Evolutionary conservation across 1,140 invertebrate species (phyloP).

Genomic region (Meloidogyne hapla): DNA sequence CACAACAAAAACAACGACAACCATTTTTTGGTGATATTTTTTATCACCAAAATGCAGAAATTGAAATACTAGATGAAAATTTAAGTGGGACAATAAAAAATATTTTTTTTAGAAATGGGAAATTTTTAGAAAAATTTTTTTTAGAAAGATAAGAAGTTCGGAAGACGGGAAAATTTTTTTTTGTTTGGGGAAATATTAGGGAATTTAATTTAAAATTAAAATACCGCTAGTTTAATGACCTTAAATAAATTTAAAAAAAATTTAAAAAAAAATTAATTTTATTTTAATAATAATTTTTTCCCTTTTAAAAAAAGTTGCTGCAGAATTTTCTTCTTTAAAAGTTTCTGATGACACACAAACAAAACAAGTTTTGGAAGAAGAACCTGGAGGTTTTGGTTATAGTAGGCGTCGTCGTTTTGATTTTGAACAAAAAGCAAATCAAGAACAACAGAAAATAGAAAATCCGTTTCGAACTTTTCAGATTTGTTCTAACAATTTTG

Average conservation of each 20-base stretch:
- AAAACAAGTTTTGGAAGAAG: background rate
- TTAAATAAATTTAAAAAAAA: no score
- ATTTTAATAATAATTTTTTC: background rate
- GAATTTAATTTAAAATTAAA: no score
- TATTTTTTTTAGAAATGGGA: no score
- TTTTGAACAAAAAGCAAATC: background rate
- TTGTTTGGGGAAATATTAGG: no score
- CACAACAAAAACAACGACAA: background rate
- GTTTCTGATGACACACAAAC: background rate
- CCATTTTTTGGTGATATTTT: background rate
- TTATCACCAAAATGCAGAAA: background rate
- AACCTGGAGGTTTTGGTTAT: background rate
- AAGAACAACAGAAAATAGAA: background rate
- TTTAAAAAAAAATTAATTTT: no score
- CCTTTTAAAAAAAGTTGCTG: background rate
- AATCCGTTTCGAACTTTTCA: background rate
- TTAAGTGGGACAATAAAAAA: no score
- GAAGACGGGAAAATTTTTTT: no score
- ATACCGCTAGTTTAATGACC: no score
- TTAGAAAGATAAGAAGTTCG: no score
- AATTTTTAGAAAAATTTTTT: no score
- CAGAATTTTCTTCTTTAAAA: background rate
- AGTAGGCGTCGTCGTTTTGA: background rate
- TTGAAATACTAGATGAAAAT: no score
- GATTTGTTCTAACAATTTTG: background rate